Percentiles rank a stretch among this genome's conserved stretches.
Evolutionary conservation across 2,888 invertebrate species (phyloP).

Genomic region (Drosophila fungiperda): DNA sequence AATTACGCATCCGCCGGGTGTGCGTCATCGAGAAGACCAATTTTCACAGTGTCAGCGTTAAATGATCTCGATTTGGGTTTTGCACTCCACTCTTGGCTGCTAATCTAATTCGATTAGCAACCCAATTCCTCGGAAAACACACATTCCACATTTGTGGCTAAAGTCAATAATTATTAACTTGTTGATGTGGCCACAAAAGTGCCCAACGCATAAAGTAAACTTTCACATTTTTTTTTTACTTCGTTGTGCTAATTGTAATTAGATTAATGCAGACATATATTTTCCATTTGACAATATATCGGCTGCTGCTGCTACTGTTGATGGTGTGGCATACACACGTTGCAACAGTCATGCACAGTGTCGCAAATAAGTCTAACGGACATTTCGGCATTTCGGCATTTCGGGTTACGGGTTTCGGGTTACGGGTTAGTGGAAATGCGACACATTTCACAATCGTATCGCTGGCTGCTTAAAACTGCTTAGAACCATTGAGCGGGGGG

Average conservation of each 20-base stretch:
- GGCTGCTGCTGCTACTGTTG: constrained; percentile 8
- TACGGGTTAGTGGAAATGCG: constrained; percentile 23
- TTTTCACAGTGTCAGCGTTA: background rate
- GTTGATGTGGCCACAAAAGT: too few species aligned
- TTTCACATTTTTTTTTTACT: too few species aligned
- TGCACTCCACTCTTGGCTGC: constrained; percentile 53
- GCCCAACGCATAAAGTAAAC: too few species aligned
- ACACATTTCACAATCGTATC: constrained; percentile 65
- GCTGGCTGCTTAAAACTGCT: constrained; percentile 17
- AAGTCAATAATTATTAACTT: background rate
- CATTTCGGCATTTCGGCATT: background rate
- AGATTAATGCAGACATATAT: constrained; percentile 1
- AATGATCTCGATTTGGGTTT: constrained; percentile 9
- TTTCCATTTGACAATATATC: background rate
- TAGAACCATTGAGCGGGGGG: constrained; percentile 29
- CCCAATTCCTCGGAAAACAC: constrained; percentile 15
- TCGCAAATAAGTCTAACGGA: constrained; percentile 14
- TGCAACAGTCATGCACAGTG: constrained; percentile 24
- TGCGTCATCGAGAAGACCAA: background rate
- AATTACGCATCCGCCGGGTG: constrained; percentile 36
- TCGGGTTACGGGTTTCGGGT: too few species aligned
- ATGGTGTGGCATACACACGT: constrained; percentile 29
- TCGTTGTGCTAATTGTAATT: constrained; percentile 2
- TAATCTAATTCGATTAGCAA: constrained; percentile 61
- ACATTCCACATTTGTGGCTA: background rate